phyloP scores from a whole-genome alignment of 2,797 vertebrate species.

The Amblyopsis hoosieri region DNA sequence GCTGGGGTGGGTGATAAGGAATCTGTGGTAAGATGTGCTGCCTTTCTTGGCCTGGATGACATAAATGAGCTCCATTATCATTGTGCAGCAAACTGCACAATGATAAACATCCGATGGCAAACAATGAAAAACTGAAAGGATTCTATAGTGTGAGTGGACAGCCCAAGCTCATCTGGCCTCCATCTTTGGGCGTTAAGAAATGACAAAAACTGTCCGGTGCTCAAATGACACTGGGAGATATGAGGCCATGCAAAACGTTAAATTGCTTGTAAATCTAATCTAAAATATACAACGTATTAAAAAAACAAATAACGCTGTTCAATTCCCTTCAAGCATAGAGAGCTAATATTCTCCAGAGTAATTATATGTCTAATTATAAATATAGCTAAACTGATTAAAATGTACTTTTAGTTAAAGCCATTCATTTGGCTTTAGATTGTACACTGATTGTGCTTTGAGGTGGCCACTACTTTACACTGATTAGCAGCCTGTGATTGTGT shows the following conservation, averaged over 20 bases:
- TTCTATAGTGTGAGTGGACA: constrained; percentile 34
- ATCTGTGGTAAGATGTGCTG: constrained; percentile 26
- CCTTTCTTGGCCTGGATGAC: constrained; percentile 34
- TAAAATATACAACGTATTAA: too few relatives aligned
- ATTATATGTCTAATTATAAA: constrained; percentile 17
- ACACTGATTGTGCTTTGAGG: constrained; percentile 62
- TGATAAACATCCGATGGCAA: constrained; percentile 43
- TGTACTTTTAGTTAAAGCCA: constrained; percentile 60
- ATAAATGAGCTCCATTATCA: constrained; percentile 29
- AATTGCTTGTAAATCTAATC: too few relatives aligned
- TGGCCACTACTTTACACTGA: constrained; percentile 67
- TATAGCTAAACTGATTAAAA: constrained; percentile 23
- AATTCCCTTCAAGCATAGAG: constrained; percentile 4
- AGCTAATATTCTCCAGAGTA: constrained; percentile 6
- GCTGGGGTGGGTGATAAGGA: constrained; percentile 50
- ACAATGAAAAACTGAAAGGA: constrained; percentile 1
- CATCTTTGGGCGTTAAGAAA: constrained; percentile 16
- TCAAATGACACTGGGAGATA: too few relatives aligned
- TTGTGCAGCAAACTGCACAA: not conserved
- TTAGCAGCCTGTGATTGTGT: constrained; percentile 61
- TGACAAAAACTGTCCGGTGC: constrained; percentile 30
- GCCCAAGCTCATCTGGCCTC: constrained; percentile 31
- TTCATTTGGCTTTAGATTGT: constrained; percentile 48
- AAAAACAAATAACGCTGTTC: constrained; percentile 3
- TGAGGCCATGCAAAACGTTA: too few relatives aligned